These are phyloP conservation scores for Amphiprion percula DNA, from an alignment of 2,113 vertebrate genomes.

Conservation along the genomic window DNA sequence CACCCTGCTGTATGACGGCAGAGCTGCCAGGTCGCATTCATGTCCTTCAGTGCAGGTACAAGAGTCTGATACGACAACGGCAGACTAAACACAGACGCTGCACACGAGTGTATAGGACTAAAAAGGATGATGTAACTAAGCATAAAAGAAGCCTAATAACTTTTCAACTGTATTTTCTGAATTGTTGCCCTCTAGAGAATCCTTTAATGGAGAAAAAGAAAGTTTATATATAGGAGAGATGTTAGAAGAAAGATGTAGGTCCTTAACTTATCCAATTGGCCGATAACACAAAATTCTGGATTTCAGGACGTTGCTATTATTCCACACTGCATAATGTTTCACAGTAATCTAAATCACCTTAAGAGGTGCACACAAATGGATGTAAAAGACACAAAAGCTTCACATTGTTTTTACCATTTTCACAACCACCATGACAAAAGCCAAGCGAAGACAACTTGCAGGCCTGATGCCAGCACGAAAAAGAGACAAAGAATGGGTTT, in stretches of 20 bases:
- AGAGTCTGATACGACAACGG: slow-evolving; percentile 28
- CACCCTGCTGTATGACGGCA: slow-evolving; percentile 5
- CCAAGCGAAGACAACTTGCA: too few species aligned
- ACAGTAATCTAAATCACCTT: slow-evolving; percentile 2
- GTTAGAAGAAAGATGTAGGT: too few species aligned
- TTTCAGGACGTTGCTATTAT: neutral
- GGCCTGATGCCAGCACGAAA: too few species aligned
- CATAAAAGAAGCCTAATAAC: neutral
- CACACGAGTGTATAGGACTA: neutral
- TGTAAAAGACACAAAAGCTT: neutral
- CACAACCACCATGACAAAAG: neutral
- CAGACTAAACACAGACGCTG: slow-evolving; percentile 22
- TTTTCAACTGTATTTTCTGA: too few species aligned
- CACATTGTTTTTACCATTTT: neutral
- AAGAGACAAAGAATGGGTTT: too few species aligned
- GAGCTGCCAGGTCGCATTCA: slow-evolving; percentile 38
- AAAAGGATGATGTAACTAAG: neutral
- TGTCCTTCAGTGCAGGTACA: slow-evolving; percentile 16
- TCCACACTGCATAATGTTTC: slow-evolving; percentile 1
- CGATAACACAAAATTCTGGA: neutral
- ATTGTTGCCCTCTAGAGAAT: too few species aligned
- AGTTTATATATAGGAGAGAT: too few species aligned
- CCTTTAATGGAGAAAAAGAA: too few species aligned
- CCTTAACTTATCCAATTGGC: too few species aligned
- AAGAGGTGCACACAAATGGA: neutral